phyloP scores from a whole-genome alignment of 2,113 vertebrate genomes.

The Nothoprocta pentlandii region DNA sequence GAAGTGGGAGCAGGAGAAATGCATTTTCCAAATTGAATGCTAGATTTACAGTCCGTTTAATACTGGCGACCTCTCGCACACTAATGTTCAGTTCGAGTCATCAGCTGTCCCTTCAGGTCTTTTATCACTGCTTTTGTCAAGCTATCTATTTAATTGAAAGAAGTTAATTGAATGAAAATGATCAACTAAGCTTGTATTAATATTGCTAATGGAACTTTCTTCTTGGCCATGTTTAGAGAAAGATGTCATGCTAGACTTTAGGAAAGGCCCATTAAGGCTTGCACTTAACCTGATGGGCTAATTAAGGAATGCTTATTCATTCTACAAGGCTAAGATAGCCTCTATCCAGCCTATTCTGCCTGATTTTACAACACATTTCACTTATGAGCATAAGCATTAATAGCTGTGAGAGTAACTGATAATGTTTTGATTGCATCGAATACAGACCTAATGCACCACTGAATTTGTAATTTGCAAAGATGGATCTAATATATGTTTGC shows the following conservation, averaged over 20 bases:
- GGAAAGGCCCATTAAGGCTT: constrained; percentile 97
- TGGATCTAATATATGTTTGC: constrained; percentile 71
- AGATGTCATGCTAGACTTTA: constrained; percentile 96
- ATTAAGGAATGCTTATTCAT: constrained; percentile 99
- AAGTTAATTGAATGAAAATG: constrained; percentile 99
- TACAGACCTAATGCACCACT: constrained; percentile 76
- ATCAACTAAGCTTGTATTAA: constrained; percentile 99
- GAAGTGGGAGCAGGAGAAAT: constrained; percentile 90
- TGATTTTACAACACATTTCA: constrained; percentile 94
- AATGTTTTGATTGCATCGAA: constrained; percentile 81
- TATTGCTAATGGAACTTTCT: constrained; percentile 99
- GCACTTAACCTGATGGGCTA: constrained; percentile 99
- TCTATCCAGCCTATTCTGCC: constrained; percentile 84
- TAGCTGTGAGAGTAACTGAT: constrained; percentile 79
- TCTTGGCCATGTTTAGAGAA: constrained; percentile 99
- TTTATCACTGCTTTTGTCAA: constrained; percentile 99
- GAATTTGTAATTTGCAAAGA: constrained; percentile 68
- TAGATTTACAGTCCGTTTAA: constrained; percentile 97
- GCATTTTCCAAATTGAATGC: constrained; percentile 98
- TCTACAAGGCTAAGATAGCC: constrained; percentile 86
- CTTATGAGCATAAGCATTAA: constrained; percentile 84
- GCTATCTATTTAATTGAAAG: constrained; percentile 99
- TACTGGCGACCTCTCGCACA: constrained; percentile 91
- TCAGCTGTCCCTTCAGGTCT: constrained; percentile 93
- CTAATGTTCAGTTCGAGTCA: constrained; percentile 96